A percentile compares a stretch with the other conserved stretches of the same genome.
These are phyloP conservation scores for Chirona hameri DNA, from an alignment of 2,888 invertebrate genomes.

Conservation along the genomic window DNA sequence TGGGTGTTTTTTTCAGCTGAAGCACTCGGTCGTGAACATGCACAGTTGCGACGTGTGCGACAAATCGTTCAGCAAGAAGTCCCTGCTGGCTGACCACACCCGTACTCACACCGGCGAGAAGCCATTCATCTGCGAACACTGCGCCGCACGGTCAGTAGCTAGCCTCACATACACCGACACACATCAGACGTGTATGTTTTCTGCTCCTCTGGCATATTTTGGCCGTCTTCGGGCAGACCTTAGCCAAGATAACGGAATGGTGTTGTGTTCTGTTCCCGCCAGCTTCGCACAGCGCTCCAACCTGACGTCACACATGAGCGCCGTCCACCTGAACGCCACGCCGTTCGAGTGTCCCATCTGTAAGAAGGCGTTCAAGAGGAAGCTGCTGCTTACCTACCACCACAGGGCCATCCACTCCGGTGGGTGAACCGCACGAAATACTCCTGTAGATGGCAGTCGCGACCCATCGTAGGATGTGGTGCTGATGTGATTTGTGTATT, in stretches of 20 bases:
- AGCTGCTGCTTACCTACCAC: not conserved
- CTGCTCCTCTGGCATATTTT: too few species aligned
- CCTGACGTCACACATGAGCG: not conserved
- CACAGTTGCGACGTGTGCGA: not conserved
- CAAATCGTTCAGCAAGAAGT: not conserved
- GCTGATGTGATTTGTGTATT: too few species aligned
- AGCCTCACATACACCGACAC: too few species aligned
- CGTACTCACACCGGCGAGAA: not conserved
- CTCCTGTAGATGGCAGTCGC: too few species aligned
- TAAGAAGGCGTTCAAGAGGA: not conserved
- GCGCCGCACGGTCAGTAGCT: not conserved
- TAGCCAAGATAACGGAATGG: too few species aligned
- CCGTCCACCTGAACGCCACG: not conserved
- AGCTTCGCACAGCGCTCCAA: constrained; percentile 5
- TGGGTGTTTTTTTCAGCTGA: too few species aligned
- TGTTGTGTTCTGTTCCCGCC: not conserved
- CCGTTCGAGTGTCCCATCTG: not conserved
- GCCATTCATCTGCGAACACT: constrained; percentile 4
- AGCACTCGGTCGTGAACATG: not conserved
- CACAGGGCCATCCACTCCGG: not conserved
- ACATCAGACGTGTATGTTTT: too few species aligned
- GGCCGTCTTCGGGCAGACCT: too few species aligned
- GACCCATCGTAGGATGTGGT: too few species aligned
- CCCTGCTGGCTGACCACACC: not conserved
- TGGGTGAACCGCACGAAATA: too few species aligned